A percentile compares a stretch with the other conserved stretches of the same genome.
phyloP scores from a whole-genome alignment of 1,140 invertebrate genomes.

The Halesus radiatus region DNA sequence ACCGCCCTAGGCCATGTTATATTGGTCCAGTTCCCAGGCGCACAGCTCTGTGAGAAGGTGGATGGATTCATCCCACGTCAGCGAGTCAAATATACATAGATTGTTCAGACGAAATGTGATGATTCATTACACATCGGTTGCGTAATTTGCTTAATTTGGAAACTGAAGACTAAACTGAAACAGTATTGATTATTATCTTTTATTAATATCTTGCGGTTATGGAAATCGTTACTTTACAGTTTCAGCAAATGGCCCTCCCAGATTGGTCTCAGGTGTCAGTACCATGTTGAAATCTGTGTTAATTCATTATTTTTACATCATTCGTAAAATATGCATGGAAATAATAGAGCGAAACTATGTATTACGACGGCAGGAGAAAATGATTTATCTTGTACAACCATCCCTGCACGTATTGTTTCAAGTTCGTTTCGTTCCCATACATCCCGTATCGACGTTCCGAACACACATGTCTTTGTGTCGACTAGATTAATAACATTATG shows the following conservation, averaged over 20 bases:
- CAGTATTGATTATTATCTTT: background rate
- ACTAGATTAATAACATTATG: slow-evolving; percentile 35
- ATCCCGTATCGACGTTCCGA: background rate
- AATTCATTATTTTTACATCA: too few species aligned
- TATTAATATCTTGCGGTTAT: background rate
- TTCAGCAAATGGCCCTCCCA: too few species aligned
- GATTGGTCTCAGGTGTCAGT: too few species aligned
- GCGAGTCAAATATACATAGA: slow-evolving; percentile 14
- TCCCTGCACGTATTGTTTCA: too few species aligned
- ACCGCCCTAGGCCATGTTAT: background rate
- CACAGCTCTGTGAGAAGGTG: slow-evolving; percentile 9
- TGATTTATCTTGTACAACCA: too few species aligned
- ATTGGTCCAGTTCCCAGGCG: slow-evolving; percentile 12
- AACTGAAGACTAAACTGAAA: background rate
- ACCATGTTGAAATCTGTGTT: too few species aligned
- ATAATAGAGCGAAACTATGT: too few species aligned
- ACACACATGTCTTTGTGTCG: slow-evolving; percentile 18
- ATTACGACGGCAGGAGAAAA: too few species aligned
- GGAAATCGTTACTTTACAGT: background rate
- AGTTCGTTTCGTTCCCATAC: too few species aligned
- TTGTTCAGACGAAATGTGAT: slow-evolving; percentile 19
- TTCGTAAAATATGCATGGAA: too few species aligned
- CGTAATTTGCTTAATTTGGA: background rate
- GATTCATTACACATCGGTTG: slow-evolving; percentile 4
- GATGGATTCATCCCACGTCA: slow-evolving; percentile 24